Percentiles rank a stretch among this genome's conserved stretches.
phyloP scores from a whole-genome alignment of 1,140 invertebrate species.

The Drosophila ercepeae region DNA sequence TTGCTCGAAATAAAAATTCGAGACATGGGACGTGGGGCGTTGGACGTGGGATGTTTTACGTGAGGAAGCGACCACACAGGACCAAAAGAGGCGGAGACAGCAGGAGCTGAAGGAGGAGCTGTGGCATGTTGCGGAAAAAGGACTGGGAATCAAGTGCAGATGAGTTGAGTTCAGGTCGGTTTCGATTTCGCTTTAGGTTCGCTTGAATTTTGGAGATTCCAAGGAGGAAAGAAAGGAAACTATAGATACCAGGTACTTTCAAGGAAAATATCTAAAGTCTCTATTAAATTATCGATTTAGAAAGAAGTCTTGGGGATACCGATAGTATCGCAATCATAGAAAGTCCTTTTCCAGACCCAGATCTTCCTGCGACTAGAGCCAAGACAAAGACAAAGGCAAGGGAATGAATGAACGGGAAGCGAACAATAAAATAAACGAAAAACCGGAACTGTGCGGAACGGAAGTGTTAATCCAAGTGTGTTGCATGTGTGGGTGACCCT shows the following conservation, averaged over 20 bases:
- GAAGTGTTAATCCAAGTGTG: constrained; percentile 53
- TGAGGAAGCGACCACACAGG: constrained; percentile 6
- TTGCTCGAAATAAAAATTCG: constrained; percentile 61
- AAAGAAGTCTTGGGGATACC: too few relatives aligned
- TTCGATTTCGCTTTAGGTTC: constrained; percentile 3
- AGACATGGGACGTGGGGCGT: constrained; percentile 34
- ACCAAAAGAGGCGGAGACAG: not conserved
- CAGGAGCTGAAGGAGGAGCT: not conserved
- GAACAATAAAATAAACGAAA: constrained; percentile 54
- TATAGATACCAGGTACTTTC: not conserved
- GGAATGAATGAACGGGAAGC: constrained; percentile 27
- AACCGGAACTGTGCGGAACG: constrained; percentile 33
- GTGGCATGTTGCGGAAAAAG: not conserved
- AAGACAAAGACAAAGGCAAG: constrained; percentile 42
- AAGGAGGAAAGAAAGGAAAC: not conserved
- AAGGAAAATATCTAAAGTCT: not conserved
- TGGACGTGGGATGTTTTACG: constrained; percentile 24
- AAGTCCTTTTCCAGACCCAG: too few relatives aligned
- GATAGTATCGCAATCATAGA: too few relatives aligned
- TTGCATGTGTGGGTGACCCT: constrained; percentile 8
- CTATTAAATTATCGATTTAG: too few relatives aligned
- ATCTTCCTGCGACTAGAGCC: not conserved
- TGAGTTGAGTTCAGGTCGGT: constrained; percentile 15
- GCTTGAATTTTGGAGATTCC: constrained; percentile 1
- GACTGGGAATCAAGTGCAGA: constrained; percentile 4